Evolutionary conservation across 2,888 invertebrate species (phyloP), one percentile per base, ranked within the genome.

Genomic region (Autographa pulchrina): DNA sequence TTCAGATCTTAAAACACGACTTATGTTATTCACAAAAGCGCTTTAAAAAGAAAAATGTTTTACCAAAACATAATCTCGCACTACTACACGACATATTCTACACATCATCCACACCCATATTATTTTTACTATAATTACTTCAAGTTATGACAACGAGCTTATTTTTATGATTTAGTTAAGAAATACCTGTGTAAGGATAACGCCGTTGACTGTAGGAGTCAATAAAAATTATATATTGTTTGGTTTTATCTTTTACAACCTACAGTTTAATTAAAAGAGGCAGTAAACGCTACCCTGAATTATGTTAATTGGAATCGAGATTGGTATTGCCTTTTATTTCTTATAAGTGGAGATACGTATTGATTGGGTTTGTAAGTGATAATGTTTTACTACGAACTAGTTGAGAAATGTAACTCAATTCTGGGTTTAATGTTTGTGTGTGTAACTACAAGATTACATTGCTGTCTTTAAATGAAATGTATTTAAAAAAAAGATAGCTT

Each of bases 261-360:
- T 43, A 16, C 20, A 59, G 31, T 80, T 79, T 77, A 78, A 78
- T 78, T 78, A 80, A 80, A 80, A 61, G n/a, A 38, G 41, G 70
- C 62, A 65, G 54, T 80, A 74, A 78, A 77, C 25, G 62, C 43
- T 63, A 52, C n/a, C 25, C 18, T 25, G 41, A 25, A 61, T 70
- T 67, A 62, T 31, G 43, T 77, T 78, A 70, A 78, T 78, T 80
- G 77, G 70, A 62, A 38, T 52, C 35, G 31, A 70, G 56, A 73
- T 64, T 65, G 69, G 52, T 69, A 61, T 70, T 70, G 35, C 52
- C 25, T 80, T 79, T 78, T 66, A 67, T 67, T 69, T 62, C 43
- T 67, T 56, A 54, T 35, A 61, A 48, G 62, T 32, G 72, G 63
- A 65, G 41, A 7, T 14, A 14, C 14, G 48, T 48, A 48, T 48